A percentile compares a stretch with the other conserved stretches of the same genome.
These are phyloP conservation scores for Dermochelys coriacea DNA, from an alignment of 2,797 vertebrate species.

Conservation along the genomic window DNA sequence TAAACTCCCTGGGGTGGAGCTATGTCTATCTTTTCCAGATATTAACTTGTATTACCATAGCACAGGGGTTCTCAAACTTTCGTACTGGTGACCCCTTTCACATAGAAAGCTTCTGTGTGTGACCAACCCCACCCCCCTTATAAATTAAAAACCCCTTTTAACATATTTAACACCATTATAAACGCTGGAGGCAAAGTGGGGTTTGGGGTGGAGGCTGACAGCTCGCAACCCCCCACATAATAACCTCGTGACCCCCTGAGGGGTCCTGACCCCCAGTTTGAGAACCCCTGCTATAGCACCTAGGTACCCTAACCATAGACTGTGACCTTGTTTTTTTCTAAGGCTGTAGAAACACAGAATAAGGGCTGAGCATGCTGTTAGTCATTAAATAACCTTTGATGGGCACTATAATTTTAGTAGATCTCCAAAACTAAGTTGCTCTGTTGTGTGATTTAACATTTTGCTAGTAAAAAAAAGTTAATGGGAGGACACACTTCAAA, in stretches of 20 bases:
- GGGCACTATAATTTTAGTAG: not conserved
- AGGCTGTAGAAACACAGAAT: not conserved
- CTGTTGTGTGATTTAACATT: not conserved
- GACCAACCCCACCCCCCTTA: too few species aligned
- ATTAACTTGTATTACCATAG: not conserved
- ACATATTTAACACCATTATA: too few species aligned
- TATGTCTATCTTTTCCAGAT: not conserved
- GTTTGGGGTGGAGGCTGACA: too few species aligned
- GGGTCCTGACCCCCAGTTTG: too few species aligned
- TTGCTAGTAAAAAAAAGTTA: not conserved
- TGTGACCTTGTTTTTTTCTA: not conserved
- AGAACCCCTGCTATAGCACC: not conserved
- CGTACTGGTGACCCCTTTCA: too few species aligned
- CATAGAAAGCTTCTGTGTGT: too few species aligned
- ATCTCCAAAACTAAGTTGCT: not conserved
- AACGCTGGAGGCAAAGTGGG: too few species aligned
- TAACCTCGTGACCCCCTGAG: too few species aligned
- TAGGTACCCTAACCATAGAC: not conserved
- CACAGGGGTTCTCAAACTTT: too few species aligned
- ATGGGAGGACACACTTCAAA: not conserved
- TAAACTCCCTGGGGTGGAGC: not conserved
- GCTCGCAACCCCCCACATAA: too few species aligned
- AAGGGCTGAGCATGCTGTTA: not conserved
- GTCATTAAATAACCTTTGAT: not conserved
- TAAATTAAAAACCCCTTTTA: too few species aligned